A percentile compares a stretch with the other conserved stretches of the same genome.
phyloP scores from a whole-genome alignment of 2,888 invertebrate species.

The Copidosoma aretas region DNA sequence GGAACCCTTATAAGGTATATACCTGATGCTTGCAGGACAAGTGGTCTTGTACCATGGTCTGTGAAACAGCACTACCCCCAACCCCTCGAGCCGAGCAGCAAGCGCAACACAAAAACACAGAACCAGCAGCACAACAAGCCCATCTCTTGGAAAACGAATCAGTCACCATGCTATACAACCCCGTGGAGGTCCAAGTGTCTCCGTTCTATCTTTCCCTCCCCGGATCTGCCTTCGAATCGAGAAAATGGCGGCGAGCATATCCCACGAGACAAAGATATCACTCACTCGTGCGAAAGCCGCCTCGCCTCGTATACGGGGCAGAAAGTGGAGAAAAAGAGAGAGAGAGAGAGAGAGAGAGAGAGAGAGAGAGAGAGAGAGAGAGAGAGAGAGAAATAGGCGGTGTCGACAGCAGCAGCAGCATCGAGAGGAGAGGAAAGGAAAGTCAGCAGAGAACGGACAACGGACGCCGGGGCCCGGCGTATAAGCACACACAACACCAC shows the following conservation, averaged over 20 bases:
- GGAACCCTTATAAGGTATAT: too few relatives aligned
- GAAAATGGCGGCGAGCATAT: slow-evolving; percentile 37
- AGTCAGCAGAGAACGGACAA: slow-evolving; percentile 10
- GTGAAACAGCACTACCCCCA: too few relatives aligned
- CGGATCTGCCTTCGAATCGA: slow-evolving; percentile 22
- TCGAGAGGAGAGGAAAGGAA: slow-evolving; percentile 8
- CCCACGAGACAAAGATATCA: slow-evolving; percentile 22
- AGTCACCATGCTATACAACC: neutral
- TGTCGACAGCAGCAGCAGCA: neutral
- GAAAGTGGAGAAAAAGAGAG: slow-evolving; percentile 11
- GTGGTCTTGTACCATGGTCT: too few relatives aligned
- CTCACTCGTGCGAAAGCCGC: slow-evolving; percentile 6
- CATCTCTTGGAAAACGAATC: too few relatives aligned
- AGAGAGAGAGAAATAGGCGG: neutral
- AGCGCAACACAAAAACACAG: too few relatives aligned
- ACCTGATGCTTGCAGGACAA: too few relatives aligned
- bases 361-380: neutral
- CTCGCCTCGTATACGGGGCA: too few relatives aligned
- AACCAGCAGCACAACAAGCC: too few relatives aligned
- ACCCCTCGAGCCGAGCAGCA: too few relatives aligned
- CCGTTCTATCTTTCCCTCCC: neutral
- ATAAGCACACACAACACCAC: too few relatives aligned
- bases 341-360: neutral
- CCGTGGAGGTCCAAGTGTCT: neutral
- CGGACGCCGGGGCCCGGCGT: slow-evolving; percentile 26